Percentiles rank a stretch among this genome's conserved stretches.
These are phyloP conservation scores for Drosophila macrospina DNA, from an alignment of 2,888 invertebrate species.

Conservation along the genomic window DNA sequence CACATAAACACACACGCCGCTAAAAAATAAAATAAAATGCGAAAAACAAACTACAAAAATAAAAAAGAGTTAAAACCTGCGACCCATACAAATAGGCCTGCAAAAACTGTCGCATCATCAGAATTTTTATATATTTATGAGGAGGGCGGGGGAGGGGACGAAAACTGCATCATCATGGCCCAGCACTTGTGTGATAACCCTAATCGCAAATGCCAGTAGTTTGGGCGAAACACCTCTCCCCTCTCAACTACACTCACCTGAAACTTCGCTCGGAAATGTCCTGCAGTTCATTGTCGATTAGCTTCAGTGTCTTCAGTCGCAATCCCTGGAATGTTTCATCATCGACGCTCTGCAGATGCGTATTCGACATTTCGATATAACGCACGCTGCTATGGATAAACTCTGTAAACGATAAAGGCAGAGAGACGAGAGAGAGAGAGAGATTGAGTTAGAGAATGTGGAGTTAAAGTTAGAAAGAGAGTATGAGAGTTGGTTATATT, in stretches of 20 bases:
- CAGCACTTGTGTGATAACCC: constrained; percentile 51
- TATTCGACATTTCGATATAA: constrained; percentile 93
- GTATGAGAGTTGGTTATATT: constrained; percentile 24
- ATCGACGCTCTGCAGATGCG: constrained; percentile 92
- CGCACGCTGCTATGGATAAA: constrained; percentile 92
- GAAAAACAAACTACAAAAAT: neutral
- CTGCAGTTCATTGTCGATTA: constrained; percentile 93
- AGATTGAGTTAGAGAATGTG: constrained; percentile 6
- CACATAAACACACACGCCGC: constrained; percentile 35
- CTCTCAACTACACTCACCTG: constrained; percentile 87
- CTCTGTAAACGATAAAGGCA: constrained; percentile 87
- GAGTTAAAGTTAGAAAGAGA: neutral
- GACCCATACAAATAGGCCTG: constrained; percentile 50
- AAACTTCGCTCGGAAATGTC: constrained; percentile 92
- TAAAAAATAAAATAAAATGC: constrained; percentile 11
- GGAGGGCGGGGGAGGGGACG: no score
- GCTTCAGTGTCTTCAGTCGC: constrained; percentile 91
- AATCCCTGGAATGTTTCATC: constrained; percentile 92
- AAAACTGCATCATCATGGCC: constrained; percentile 58
- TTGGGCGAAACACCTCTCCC: neutral
- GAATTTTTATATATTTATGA: constrained; percentile 21
- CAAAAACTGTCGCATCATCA: constrained; percentile 70
- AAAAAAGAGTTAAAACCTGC: constrained; percentile 26
- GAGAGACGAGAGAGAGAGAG: constrained; percentile 39
- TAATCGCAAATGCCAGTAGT: constrained; percentile 22